Conservation (phyloP, 2,888 invertebrate genomes). For the Stenolophus ochropezus region DNA sequence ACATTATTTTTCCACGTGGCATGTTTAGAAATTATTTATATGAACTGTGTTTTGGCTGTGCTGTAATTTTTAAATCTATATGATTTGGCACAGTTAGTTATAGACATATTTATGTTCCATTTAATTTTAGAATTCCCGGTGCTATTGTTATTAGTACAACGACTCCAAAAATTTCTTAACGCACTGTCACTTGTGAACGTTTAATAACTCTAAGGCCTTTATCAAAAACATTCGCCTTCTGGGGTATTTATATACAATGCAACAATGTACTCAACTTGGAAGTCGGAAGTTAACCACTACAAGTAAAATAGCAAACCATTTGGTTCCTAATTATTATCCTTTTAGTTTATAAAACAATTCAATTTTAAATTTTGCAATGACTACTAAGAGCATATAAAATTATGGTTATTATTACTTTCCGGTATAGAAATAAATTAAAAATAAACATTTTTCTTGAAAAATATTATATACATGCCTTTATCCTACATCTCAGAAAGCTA, state of each 20-base stretch:
- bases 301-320: too few relatives aligned
- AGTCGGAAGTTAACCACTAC: too few relatives aligned
- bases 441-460: too few relatives aligned
- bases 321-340: too few relatives aligned
- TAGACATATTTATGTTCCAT: slow-evolving; percentile 49
- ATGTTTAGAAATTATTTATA: slow-evolving; percentile 30
- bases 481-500: too few relatives aligned
- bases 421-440: too few relatives aligned
- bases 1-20: slow-evolving; percentile 2
- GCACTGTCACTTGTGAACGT: slow-evolving; percentile 10
- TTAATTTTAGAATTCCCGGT: slow-evolving; percentile 58
- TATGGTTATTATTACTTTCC: too few relatives aligned
- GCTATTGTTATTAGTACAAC: slow-evolving; percentile 55
- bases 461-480: too few relatives aligned
- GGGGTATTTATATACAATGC: background rate
- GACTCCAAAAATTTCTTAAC: slow-evolving; percentile 37
- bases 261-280: too few relatives aligned
- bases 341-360: too few relatives aligned
- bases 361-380: too few relatives aligned
- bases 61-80: slow-evolving; percentile 56
- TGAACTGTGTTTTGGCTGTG: slow-evolving; percentile 45
- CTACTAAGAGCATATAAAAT: too few relatives aligned
- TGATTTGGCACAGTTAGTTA: slow-evolving; percentile 53
- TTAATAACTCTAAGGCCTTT: slow-evolving; percentile 27
- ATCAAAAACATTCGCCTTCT: slow-evolving; percentile 1